Evolutionary conservation across 2,888 invertebrate genomes (phyloP).

Genomic region (Protonemura montana): DNA sequence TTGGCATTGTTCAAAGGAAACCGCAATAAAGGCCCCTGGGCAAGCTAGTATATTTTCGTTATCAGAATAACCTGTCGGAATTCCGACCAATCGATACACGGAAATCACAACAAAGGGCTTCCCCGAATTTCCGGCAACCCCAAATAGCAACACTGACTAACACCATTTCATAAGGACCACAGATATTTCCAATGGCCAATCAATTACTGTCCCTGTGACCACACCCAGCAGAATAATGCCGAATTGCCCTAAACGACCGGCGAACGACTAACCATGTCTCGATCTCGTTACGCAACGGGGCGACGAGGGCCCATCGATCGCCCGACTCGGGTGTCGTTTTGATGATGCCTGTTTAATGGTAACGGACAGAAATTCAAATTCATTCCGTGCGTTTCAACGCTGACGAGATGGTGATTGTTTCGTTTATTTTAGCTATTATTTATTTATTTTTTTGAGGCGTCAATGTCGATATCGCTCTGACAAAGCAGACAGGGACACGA

Average conservation of each 20-base stretch:
- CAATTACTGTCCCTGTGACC: neutral
- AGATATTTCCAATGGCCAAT: neutral
- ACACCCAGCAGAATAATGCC: neutral
- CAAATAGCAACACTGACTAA: constrained; percentile 12
- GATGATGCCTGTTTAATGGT: neutral
- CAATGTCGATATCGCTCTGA: neutral
- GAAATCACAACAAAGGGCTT: neutral
- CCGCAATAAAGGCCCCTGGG: too few species aligned
- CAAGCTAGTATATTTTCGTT: too few species aligned
- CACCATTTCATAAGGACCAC: neutral
- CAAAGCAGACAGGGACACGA: neutral
- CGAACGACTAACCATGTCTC: neutral
- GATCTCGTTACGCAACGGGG: neutral
- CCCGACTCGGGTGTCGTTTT: neutral
- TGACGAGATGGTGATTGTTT: neutral
- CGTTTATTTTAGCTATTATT: neutral
- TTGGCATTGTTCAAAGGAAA: too few species aligned
- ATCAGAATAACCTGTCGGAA: too few species aligned
- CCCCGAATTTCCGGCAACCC: neutral
- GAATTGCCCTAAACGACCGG: neutral
- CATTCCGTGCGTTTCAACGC: neutral
- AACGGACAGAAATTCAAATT: neutral
- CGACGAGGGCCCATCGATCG: neutral
- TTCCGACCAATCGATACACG: neutral
- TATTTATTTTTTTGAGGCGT: neutral